Conservation (phyloP, 2,888 invertebrate genomes). For the Mongoloraphidia duomilia region DNA sequence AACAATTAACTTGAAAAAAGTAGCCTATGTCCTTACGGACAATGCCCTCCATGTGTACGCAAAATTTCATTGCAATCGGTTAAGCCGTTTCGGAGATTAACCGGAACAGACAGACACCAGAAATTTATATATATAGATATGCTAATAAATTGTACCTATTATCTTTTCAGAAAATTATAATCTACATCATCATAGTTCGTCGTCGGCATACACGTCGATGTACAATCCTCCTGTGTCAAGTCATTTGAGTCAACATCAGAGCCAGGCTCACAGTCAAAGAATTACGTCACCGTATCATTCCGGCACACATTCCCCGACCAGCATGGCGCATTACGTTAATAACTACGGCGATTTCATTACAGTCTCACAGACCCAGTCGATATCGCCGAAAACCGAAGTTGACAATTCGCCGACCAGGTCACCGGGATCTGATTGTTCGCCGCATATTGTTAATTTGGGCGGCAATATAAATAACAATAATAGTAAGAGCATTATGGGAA, state of each 20-base stretch:
- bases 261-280: conserved; percentile 14
- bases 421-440: neutral
- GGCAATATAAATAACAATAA: conserved; percentile 9
- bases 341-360: neutral
- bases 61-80: no score
- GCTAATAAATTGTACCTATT: no score
- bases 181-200: neutral
- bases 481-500: conserved; percentile 6
- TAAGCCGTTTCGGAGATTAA: no score
- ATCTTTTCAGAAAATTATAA: no score
- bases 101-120: no score
- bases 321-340: neutral
- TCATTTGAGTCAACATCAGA: neutral
- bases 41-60: no score
- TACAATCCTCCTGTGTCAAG: conserved; percentile 1
- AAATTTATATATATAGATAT: no score
- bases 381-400: conserved; percentile 30
- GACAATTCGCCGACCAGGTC: conserved; percentile 20
- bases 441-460: conserved; percentile 1
- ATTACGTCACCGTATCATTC: neutral
- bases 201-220: neutral
- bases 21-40: no score
- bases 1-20: no score
- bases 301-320: neutral
- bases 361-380: conserved; percentile 24